These are phyloP conservation scores for Colaptes auratus DNA, from an alignment of 2,113 vertebrate species.

Conservation along the genomic window DNA sequence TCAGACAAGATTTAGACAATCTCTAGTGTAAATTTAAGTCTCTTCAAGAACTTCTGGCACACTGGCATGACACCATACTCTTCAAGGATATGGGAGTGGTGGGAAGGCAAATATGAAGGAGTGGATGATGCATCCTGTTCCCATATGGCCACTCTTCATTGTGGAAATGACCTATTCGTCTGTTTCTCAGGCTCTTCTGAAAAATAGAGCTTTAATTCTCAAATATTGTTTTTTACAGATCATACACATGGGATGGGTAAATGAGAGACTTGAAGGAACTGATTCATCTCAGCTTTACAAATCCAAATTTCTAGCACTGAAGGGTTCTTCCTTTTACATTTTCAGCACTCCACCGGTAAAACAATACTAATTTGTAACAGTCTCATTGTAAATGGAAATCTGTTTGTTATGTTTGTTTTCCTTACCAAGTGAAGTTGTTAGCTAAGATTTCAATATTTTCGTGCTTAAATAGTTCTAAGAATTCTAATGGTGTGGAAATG, in stretches of 20 bases:
- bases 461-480: background rate
- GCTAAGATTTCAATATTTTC: background rate
- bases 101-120: background rate
- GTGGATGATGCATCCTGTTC: background rate
- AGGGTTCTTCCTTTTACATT: slow-evolving; percentile 86
- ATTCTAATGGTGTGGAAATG: background rate
- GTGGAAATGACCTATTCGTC: background rate
- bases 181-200: background rate
- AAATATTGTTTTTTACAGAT: slow-evolving; percentile 80
- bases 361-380: background rate
- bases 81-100: background rate
- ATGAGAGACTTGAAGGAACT: slow-evolving; percentile 81
- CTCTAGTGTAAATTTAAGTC: background rate
- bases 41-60: background rate
- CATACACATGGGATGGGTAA: slow-evolving; percentile 92
- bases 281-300: slow-evolving; percentile 71
- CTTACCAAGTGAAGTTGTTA: background rate
- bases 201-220: slow-evolving; percentile 50
- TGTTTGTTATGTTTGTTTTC: background rate
- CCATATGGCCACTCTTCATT: background rate
- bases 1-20: background rate
- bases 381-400: background rate
- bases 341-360: slow-evolving; percentile 91
- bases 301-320: slow-evolving; percentile 90
- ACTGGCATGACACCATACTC: background rate